A percentile compares a stretch with the other conserved stretches of the same genome.
Evolutionary conservation across 2,113 vertebrate species (phyloP).

Genomic region (Alligator mississippiensis): DNA sequence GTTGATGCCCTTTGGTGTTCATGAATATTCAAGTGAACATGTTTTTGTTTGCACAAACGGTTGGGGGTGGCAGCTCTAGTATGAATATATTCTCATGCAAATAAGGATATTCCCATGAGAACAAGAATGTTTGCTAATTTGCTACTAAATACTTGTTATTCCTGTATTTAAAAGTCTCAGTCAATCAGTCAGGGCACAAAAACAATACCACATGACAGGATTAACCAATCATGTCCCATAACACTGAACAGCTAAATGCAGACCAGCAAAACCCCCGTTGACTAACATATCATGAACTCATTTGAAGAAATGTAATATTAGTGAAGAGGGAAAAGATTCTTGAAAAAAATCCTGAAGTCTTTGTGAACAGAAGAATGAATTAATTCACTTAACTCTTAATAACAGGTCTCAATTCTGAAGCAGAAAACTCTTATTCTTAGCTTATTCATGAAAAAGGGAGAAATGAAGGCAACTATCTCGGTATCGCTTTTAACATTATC

Average conservation of each 20-base stretch:
- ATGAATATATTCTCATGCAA: conserved; percentile 35
- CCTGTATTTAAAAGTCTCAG: conserved; percentile 10
- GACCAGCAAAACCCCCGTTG: not conserved
- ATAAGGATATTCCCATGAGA: conserved; percentile 45
- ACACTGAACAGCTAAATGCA: not conserved
- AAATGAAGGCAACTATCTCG: not conserved
- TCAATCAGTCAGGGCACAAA: not conserved
- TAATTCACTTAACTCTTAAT: not conserved
- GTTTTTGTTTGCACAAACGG: conserved; percentile 59
- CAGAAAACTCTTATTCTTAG: not conserved
- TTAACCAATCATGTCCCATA: not conserved
- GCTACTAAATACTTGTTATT: not conserved
- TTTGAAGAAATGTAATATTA: not conserved
- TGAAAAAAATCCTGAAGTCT: not conserved
- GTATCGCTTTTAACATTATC: not conserved
- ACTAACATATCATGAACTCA: not conserved
- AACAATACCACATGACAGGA: not conserved
- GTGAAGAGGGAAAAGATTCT: not conserved
- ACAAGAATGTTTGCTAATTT: not conserved
- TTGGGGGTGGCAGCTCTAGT: conserved; percentile 38
- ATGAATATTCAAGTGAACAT: conserved; percentile 67
- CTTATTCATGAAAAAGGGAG: not conserved
- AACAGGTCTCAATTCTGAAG: not conserved
- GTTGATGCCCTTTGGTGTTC: conserved; percentile 34
- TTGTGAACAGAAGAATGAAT: not conserved